Base-by-base conservation (phyloP, 2,888 invertebrate species). In the Steinernema carpocapsae region DNA sequence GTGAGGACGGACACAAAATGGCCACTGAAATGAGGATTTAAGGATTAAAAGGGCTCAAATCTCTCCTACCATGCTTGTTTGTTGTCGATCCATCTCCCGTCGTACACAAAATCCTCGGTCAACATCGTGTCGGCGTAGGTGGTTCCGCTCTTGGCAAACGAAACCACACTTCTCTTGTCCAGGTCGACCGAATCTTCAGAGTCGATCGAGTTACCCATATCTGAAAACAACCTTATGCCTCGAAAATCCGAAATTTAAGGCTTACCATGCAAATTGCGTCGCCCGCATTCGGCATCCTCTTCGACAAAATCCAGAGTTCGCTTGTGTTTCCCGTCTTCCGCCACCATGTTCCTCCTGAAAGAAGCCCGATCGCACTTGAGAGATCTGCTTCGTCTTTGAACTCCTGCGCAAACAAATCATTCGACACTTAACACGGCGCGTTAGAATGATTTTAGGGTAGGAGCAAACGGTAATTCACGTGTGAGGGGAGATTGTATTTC, bases 1-100 rank as follows among this genome's bases (percentile, higher is more conserved):
- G 86, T 84, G 51, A 85, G 74, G 43, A 85, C 77, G 3, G 84
- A 83, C 45, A 83, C 80, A 72, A 86, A 86, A 73, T 86, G 76
- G 46, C 82, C 82, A 19, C 56, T 56, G 26, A 24, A 56, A 48
- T 4, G 48, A 3, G n/a, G 51, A 51, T 43, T 12, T 43, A 7
- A 14, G 14, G 14, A 14, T 14, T 14, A 43, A 7, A 43, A 43
- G 10, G 43, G 14, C 43, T 7, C 43, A 14, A 43, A n/a, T n/a
- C n/a, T n/a, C n/a, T n/a, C 14, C 6, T 56, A 56, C 56, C 56
- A 26, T 26, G 56, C 56, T 56, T 56, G 24, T 26, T 26, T 56
- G 26, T 56, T 56, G 26, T 56, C 56, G 56, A 56, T 56, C 56
- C 56, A 56, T 3, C 56, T 22, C 6, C 56, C 56, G 56, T 56